Conservation (phyloP, 2,113 vertebrate species). For the Platichthys stellatus region DNA sequence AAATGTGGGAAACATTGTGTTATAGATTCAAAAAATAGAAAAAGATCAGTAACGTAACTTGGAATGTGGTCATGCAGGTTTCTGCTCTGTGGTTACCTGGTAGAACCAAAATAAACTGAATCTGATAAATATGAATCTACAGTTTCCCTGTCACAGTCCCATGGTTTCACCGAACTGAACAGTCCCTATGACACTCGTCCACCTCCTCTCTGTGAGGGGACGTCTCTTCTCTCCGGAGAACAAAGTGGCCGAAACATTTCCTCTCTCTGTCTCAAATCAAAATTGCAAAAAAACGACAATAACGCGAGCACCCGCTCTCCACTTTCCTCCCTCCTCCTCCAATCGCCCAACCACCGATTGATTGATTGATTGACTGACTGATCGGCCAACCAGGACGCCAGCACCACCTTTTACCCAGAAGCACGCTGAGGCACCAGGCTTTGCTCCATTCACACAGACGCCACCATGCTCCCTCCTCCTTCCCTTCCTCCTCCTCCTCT, state of each 20-base stretch:
- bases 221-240: constrained; percentile 47
- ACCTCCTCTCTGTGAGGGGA: constrained; percentile 45
- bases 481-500: constrained; percentile 72
- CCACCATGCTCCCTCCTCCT: constrained; percentile 71
- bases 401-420: constrained; percentile 83
- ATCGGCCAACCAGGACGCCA: constrained; percentile 78
- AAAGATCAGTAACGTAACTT: neutral
- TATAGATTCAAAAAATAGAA: no score
- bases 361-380: constrained; percentile 67
- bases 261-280: constrained; percentile 74
- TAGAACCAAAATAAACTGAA: neutral
- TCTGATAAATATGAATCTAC: neutral
- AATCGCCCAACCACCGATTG: constrained; percentile 58
- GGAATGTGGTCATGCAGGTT: neutral
- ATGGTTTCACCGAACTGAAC: constrained; percentile 54
- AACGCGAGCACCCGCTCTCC: constrained; percentile 72
- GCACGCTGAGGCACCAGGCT: constrained; percentile 85
- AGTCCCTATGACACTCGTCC: constrained; percentile 18
- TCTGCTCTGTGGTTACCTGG: neutral
- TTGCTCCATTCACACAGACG: constrained; percentile 84
- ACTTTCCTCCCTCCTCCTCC: constrained; percentile 71
- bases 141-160: neutral
- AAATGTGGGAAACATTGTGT: constrained; percentile 6
- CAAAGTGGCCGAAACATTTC: constrained; percentile 65
- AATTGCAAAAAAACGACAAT: constrained; percentile 67